phyloP scores from a whole-genome alignment of 2,888 invertebrate genomes.

The Drosophila planitibia region DNA sequence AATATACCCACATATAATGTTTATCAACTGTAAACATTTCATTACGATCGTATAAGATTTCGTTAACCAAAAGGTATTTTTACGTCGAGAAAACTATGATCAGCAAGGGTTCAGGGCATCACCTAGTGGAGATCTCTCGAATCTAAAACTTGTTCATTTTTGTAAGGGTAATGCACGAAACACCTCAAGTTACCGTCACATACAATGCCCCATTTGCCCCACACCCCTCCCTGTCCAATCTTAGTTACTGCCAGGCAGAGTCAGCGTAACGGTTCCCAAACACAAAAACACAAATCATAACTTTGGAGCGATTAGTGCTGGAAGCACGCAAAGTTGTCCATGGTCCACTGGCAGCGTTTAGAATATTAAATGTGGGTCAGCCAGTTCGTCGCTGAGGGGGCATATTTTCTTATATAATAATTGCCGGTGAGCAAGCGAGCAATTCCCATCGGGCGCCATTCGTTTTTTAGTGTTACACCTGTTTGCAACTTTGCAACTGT shows the following conservation, averaged over 20 bases:
- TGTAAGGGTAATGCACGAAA: neutral
- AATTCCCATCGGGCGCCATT: constrained; percentile 44
- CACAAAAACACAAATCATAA: constrained; percentile 16
- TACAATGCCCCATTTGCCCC: neutral
- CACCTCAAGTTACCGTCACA: constrained; percentile 4
- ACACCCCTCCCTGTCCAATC: neutral
- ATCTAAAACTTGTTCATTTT: neutral
- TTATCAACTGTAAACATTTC: neutral
- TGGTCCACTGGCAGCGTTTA: constrained; percentile 49
- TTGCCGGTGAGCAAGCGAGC: constrained; percentile 24
- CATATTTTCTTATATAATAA: constrained; percentile 62
- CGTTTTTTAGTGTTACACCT: constrained; percentile 31
- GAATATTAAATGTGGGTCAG: constrained; percentile 69
- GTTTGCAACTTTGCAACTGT: constrained; percentile 37
- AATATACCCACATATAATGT: neutral
- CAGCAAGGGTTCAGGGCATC: neutral
- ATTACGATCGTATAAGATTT: neutral
- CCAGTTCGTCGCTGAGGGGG: constrained; percentile 12
- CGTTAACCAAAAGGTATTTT: neutral
- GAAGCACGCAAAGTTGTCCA: constrained; percentile 60
- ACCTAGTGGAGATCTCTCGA: neutral
- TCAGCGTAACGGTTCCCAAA: constrained; percentile 36
- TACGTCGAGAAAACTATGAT: neutral
- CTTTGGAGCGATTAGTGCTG: constrained; percentile 33
- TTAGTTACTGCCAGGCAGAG: constrained; percentile 3